Evolutionary conservation across 1,140 invertebrate species (phyloP).

Genomic region (Lamellibrachia luymesi): DNA sequence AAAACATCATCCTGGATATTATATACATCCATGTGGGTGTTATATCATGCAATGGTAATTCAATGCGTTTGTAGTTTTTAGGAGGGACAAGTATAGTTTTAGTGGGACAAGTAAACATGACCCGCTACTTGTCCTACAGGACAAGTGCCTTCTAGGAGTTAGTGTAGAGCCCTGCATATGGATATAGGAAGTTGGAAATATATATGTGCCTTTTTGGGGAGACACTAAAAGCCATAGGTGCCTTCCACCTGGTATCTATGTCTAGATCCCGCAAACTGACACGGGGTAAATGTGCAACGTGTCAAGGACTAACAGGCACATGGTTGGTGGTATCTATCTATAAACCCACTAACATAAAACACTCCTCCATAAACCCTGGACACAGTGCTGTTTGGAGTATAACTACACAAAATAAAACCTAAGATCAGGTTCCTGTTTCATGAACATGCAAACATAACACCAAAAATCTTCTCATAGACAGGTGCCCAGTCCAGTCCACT

Average conservation of each 20-base stretch:
- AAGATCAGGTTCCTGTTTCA: neutral
- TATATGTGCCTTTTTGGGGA: neutral
- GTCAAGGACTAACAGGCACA: neutral
- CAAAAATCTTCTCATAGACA: neutral
- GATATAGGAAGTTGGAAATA: too few species aligned
- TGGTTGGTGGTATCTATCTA: neutral
- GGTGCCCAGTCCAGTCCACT: too few species aligned
- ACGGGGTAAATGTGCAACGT: neutral
- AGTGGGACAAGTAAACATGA: too few species aligned
- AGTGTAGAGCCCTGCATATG: too few species aligned
- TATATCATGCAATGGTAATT: too few species aligned
- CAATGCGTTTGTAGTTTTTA: too few species aligned
- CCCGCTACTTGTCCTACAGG: too few species aligned
- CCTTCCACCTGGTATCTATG: neutral
- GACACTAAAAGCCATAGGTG: neutral
- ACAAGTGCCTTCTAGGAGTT: too few species aligned
- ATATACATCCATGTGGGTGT: too few species aligned
- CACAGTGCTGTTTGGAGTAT: neutral
- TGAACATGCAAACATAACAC: neutral
- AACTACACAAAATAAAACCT: neutral
- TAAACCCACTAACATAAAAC: neutral
- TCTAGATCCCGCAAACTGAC: neutral
- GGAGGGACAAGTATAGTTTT: too few species aligned
- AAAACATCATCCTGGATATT: too few species aligned
- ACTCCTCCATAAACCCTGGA: neutral